Base-by-base conservation (phyloP, 2,113 vertebrate genomes). In the Actenoides lindsayi region DNA sequence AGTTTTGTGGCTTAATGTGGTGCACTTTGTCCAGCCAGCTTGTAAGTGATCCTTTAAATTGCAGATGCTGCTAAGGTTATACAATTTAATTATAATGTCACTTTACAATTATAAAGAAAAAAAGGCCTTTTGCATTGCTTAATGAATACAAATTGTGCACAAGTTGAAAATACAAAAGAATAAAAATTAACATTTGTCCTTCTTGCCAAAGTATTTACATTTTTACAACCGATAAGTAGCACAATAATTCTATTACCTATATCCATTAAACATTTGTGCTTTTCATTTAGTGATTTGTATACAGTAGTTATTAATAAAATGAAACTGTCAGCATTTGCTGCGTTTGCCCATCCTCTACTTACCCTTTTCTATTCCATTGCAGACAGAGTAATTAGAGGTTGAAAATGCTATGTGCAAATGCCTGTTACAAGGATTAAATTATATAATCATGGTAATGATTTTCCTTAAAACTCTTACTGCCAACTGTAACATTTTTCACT, bases 11-110 rank as follows among this genome's bases (percentile, higher is more conserved):
- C 84, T 98, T 97, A 97, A 97, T 96, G 97, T 94, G 90, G 71
- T 95, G 88, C 87, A 97, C 94, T 97, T 97, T 97, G 96, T 98
- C 97, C 96, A 97, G 95, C 87, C 89, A 90, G 96, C 90, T 97
- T 96, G 93, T 96, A 97, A 98, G 97, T 95, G 97, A 97, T 96
- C 92, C 94, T 95, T 97, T 97, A 97, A 97, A 97, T 97, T 98
- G 97, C 88, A 96, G 96, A 97, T 98, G 95, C 93, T 96, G 82
- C 95, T 69, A 92, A 95, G 96, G 97, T 97, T 97, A 97, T 95
- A 90, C 97, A 97, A 98, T 98, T 98, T 98, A 97, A 98, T 98
- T 98, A 98, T 98, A 98, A 98, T 98, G 97, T 97, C 97, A 98
- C 97, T 97, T 97, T 97, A 97, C 94, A 98, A 97, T 98, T 97